Evolutionary conservation across 2,797 vertebrate species (phyloP), one percentile per base, ranked within the genome.

Genomic region (Hoplostethus atlanticus): DNA sequence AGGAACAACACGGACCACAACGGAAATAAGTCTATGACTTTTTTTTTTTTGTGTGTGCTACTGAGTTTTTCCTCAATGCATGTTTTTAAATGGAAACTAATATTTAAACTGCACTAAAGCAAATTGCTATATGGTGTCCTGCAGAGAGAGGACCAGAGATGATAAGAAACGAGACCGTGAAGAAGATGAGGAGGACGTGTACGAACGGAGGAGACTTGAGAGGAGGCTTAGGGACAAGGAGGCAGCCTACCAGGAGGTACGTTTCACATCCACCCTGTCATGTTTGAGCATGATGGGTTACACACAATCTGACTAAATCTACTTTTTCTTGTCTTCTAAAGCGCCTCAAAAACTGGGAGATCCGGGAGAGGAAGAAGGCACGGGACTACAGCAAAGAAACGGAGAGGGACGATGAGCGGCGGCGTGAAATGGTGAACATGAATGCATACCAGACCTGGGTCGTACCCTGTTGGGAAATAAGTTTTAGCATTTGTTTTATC

Each of bases 341-440:
- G 98, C 97, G 98, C 44, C 95, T 99, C 86, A 99, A 99, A 92
- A 99, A 99, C 84, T 99, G 98, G 98, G 98, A 99, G 91, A 96
- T 99, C 73, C 92, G 98, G 70, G 98, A 99, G 94, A 94, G 97
- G 81, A 99, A 99, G 92, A 99, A 99, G 88, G 93, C 95, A 48
- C 94, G 98, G 30, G 98, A 99, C 75, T 99, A 99, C 86, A 95
- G 96, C 83, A 99, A 99, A 87, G 98, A 99, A 53, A 91, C 93
- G 0, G 98, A 99, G 91, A 92, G 98, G 76, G 98, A 99, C 51
- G 97, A 98, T 34, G 98, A 99, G 92, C 94, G 97, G 78, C 94
- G 97, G 50, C 94, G 97, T 69, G 98, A 99, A 90, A 98, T 95
- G 95, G 98, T 99, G 91, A 73, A 30, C 0, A 62, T 13, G 3